Evolutionary conservation across 2,113 vertebrate genomes (phyloP), one percentile per base, ranked within the genome.

Genomic region (Thalassoma bifasciatum): DNA sequence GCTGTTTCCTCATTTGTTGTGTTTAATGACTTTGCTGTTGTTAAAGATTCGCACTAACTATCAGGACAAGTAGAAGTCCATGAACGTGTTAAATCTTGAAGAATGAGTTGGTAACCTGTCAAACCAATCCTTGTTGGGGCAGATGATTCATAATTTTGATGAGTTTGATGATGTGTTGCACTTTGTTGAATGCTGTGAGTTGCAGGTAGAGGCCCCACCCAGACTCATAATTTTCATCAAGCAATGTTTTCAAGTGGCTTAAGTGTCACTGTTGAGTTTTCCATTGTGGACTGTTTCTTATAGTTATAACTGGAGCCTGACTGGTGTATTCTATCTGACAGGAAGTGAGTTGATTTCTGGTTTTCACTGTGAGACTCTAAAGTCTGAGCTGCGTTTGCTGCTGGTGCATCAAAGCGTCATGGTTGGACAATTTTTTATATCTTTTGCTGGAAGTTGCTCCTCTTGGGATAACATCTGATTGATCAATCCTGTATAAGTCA

Each of bases 1-100:
- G n/a, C n/a, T n/a, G 14, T 78, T 75, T 72, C 38, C 13, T 82
- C 22, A 72, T 8, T 14, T 52, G 46, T 53, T 60, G 23, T 47
- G 10, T 80, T 62, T 66, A 5, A 63, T 79, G n/a, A n/a, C 14
- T 14, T 80, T 17, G 56, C 66, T n/a, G 44, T n/a, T 47, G 17
- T 47, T 5, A 44, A 61, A 70, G 46, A 52, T 75, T 58, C 19
- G 37, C 8, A 7, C 8, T 50, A 61, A 36, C 12, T 34, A 36
- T 51, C 30, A 17, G 44, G 21, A 51, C 37, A 17, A 59, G 51
- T 30, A 13, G 49, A 60, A 47, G 53, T 49, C 12, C 21, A 46
- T 47, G 7, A 64, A 70, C 51, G 23, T 46, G 12, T 13, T 24
- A 1, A 1, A 3, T 46, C 17, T 37, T 16, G 16, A 70, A 23